Evolutionary conservation across 2,797 vertebrate species (phyloP).

Genomic region (Epinephelus awoara): DNA sequence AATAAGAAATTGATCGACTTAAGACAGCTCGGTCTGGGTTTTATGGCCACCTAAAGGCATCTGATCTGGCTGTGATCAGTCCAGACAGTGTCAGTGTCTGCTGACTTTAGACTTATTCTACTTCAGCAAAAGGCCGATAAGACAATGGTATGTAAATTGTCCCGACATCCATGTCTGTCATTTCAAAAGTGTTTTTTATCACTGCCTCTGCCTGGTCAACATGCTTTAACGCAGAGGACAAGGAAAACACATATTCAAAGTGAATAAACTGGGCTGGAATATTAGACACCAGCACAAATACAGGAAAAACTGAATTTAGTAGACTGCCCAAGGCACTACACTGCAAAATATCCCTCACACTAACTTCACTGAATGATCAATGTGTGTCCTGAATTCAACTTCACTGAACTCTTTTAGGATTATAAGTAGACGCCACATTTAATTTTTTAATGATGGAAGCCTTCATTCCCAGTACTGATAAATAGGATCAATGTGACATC

Average conservation of each 20-base stretch:
- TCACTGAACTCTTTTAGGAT: background rate
- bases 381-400: background rate
- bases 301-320: background rate
- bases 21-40: too few relatives aligned
- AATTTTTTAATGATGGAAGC: background rate
- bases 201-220: too few relatives aligned
- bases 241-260: too few relatives aligned
- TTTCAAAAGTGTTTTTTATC: background rate
- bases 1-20: too few relatives aligned
- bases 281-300: too few relatives aligned
- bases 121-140: background rate
- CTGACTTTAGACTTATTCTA: conserved; percentile 12
- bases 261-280: background rate
- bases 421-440: background rate
- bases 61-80: conserved; percentile 11
- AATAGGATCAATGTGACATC: conserved; percentile 58
- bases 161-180: background rate
- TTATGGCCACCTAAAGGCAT: background rate
- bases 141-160: background rate
- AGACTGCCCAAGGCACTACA: background rate
- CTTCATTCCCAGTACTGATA: conserved; percentile 28
- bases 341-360: background rate
- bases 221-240: too few relatives aligned
- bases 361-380: background rate
- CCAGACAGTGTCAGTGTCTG: background rate